A percentile compares a stretch with the other conserved stretches of the same genome.
phyloP scores from a whole-genome alignment of 2,797 vertebrate species.

The Peromyscus melanophrys region DNA sequence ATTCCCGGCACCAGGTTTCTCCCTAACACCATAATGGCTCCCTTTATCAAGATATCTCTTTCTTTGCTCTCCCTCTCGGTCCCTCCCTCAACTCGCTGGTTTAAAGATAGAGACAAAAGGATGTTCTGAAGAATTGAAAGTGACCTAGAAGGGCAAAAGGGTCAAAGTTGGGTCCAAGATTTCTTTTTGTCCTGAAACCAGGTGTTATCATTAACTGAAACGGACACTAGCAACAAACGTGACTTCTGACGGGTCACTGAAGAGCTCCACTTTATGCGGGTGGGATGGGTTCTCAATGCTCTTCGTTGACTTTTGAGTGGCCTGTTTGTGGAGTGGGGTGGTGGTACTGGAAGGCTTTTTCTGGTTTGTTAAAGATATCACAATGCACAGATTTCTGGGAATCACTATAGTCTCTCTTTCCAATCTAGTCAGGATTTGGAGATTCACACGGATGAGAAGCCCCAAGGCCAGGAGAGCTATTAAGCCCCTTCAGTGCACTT shows the following conservation, averaged over 20 bases:
- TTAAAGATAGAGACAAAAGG: constrained; percentile 24
- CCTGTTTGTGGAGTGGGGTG: background rate
- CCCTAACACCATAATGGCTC: too few relatives aligned
- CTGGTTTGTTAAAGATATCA: background rate
- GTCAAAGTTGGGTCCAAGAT: background rate
- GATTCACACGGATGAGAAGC: background rate
- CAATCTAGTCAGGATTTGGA: constrained; percentile 40
- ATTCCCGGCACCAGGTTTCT: too few relatives aligned
- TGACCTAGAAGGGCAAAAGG: background rate
- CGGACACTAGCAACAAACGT: background rate
- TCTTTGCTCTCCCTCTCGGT: too few relatives aligned
- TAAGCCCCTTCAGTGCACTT: background rate
- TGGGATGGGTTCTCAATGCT: background rate
- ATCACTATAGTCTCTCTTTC: background rate
- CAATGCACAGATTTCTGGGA: constrained; percentile 38
- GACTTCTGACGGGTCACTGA: constrained; percentile 45
- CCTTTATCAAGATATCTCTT: too few relatives aligned
- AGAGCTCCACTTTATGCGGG: background rate
- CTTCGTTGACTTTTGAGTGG: background rate
- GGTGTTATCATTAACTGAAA: background rate
- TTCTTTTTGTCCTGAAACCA: constrained; percentile 21
- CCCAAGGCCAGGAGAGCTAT: background rate
- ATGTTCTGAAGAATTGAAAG: constrained; percentile 47
- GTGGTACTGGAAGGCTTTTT: background rate
- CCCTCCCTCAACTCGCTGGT: too few relatives aligned